Percentiles rank a stretch among this genome's conserved stretches.
Evolutionary conservation across 2,797 vertebrate species (phyloP).

Genomic region (Sciaenops ocellatus): DNA sequence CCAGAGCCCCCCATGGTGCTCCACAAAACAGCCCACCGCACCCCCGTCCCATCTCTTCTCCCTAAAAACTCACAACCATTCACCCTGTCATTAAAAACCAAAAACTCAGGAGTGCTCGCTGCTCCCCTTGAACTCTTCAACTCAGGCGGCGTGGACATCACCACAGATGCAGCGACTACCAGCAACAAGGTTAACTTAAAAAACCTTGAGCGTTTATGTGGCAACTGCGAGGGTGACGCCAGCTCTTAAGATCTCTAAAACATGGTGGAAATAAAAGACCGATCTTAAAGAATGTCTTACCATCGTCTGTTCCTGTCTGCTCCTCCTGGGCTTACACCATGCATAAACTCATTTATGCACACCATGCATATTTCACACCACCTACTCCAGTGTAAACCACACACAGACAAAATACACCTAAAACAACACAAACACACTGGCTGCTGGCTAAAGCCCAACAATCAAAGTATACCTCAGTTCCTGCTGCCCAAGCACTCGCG

Average conservation of each 20-base stretch:
- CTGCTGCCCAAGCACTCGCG: constrained; percentile 33
- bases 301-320: constrained; percentile 44
- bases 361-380: constrained; percentile 89
- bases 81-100: constrained; percentile 70
- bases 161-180: constrained; percentile 33
- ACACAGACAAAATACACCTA: constrained; percentile 64
- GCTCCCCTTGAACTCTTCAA: constrained; percentile 49
- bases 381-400: constrained; percentile 78
- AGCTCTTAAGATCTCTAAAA: constrained; percentile 63
- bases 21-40: constrained; percentile 52
- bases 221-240: constrained; percentile 61
- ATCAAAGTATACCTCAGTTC: constrained; percentile 22
- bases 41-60: constrained; percentile 32
- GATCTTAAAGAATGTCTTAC: constrained; percentile 57
- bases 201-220: constrained; percentile 89
- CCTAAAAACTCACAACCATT: constrained; percentile 65
- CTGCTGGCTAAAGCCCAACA: constrained; percentile 66
- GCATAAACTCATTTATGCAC: constrained; percentile 93
- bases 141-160: constrained; percentile 40
- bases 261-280: constrained; percentile 64
- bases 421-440: constrained; percentile 56
- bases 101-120: constrained; percentile 59
- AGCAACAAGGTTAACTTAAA: constrained; percentile 90
- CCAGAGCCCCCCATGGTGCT: constrained; percentile 56
- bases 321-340: constrained; percentile 70